Evolutionary conservation across 2,888 invertebrate genomes (phyloP), one percentile per base, ranked within the genome.

Genomic region (Acleris cristana): DNA sequence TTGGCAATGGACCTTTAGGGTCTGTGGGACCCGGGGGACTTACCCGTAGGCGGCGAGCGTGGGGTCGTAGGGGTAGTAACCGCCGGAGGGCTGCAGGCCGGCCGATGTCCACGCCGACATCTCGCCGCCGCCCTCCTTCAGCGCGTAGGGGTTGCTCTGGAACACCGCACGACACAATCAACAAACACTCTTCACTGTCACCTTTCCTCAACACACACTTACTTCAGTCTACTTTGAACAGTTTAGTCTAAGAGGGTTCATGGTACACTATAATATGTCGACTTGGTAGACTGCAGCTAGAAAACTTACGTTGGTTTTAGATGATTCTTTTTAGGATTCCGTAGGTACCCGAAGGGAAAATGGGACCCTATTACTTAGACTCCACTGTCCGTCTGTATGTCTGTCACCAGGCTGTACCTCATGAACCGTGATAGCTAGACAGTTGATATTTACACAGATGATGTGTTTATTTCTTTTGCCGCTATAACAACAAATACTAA

Each of bases 31-130:
- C 85, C 88, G 74, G 72, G 87, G 84, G 88, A 96, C 97, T 96
- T 95, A 98, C 98, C 98, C 98, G 92, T 98, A 98, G 84, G 98
- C 97, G 74, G 97, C 97, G 80, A 97, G 95, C 90, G 98, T 96
- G 69, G 98, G 97, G 94, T 98, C 98, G 93, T 98, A 98, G 76
- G 97, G 97, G 94, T 98, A 97, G 94, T 98, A 98, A 82, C 97
- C 97, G 73, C 97, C 96, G 74, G 97, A 96, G 84, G 98, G 97
- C 90, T 98, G 97, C 67, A 98, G 94, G 71, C 97, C 97, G 70
- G 97, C 97, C 72, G 97, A 97, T 78, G 97, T 97, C 98, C 98
- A 98, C 79, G 97, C 97, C 72, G 96, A 95, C 97, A 97, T 97
- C 88, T 98, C 98, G 64, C 97, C 95, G 81, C 96, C 95, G 80